phyloP scores from a whole-genome alignment of 2,888 invertebrate genomes.

The Torymus tubicola region DNA sequence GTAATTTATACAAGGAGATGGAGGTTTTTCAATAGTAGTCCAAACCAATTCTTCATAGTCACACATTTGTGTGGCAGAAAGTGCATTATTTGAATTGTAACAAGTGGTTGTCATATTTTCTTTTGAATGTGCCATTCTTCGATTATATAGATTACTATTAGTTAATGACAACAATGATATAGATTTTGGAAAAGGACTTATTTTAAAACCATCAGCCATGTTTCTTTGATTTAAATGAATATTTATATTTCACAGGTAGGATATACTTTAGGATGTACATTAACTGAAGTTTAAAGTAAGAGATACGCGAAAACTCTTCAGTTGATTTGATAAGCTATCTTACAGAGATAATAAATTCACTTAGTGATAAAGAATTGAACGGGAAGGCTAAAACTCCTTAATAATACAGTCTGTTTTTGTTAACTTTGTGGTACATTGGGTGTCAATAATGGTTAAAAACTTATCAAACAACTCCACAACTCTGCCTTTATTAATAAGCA shows the following conservation, averaged over 20 bases:
- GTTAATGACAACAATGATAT: conserved; percentile 62
- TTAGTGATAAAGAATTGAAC: conserved; percentile 10
- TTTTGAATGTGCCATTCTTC: conserved; percentile 64
- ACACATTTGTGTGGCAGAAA: conserved; percentile 8
- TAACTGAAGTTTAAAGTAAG: not conserved
- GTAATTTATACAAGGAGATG: conserved; percentile 31
- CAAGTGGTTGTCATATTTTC: conserved; percentile 21
- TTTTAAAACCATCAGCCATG: conserved; percentile 59
- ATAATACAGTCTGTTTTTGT: not conserved
- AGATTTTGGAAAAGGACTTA: conserved; percentile 64
- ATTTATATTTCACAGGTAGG: not conserved
- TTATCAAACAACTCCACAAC: conserved; percentile 27
- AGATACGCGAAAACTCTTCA: conserved; percentile 13
- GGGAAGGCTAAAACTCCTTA: not conserved
- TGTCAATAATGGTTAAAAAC: not conserved
- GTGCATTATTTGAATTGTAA: not conserved
- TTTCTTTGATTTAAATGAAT: conserved; percentile 27
- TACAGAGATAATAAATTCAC: conserved; percentile 24
- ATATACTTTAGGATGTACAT: too few relatives aligned
- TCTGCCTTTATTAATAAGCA: conserved; percentile 39
- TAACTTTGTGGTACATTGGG: not conserved
- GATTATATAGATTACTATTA: conserved; percentile 68
- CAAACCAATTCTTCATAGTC: conserved; percentile 54
- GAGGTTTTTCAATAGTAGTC: conserved; percentile 59
- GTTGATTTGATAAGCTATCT: conserved; percentile 44